Base-by-base conservation (phyloP, 2,797 vertebrate genomes). In the Micropoecilia bifurca region DNA sequence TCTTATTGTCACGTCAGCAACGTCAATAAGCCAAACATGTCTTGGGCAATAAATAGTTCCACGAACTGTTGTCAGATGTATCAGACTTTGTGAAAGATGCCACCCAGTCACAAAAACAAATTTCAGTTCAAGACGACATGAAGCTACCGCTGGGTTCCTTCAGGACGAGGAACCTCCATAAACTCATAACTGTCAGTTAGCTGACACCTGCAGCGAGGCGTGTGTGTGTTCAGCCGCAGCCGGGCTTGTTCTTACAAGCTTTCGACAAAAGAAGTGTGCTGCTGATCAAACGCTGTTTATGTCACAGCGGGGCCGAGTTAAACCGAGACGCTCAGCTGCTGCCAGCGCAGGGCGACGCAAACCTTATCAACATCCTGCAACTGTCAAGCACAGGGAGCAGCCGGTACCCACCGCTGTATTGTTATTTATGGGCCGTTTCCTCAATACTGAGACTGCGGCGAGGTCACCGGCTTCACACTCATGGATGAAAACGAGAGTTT, bases 331-430 rank as follows among this genome's bases (percentile, higher is more conserved):
- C 86, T 82, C n/a, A 74, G 73, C 73, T 45, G 71, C 78, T 83
- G 57, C 80, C 75, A 41, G 41, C 14, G 22, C 72, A 73, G 39
- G 50, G 77, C 72, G 33, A 76, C 13, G 18, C 46, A 48, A 53
- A 75, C 76, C 90, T 93, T 95, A 92, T 92, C 92, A 73, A 81
- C 89, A 92, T 93, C 93, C 91, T 92, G 92, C 85, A 91, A 89
- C 81, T 85, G 83, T 85, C 48, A 39, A 69, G 53, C 33, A 80
- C 73, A 71, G 74, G 41, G 66, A 84, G 81, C 71, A 30, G 59
- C 43, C 20, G 41, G 25, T 9, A 69, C 73, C 73, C 74, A 48
- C 1, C 59, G 7, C 30, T 0, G 25, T 36, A 1, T 78, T 75
- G 75, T 86, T 81, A 84, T 88, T 87, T 77, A 76, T 47, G 41